These are phyloP conservation scores for Cephalotes varians DNA, from an alignment of 2,888 invertebrate species.

Conservation along the genomic window DNA sequence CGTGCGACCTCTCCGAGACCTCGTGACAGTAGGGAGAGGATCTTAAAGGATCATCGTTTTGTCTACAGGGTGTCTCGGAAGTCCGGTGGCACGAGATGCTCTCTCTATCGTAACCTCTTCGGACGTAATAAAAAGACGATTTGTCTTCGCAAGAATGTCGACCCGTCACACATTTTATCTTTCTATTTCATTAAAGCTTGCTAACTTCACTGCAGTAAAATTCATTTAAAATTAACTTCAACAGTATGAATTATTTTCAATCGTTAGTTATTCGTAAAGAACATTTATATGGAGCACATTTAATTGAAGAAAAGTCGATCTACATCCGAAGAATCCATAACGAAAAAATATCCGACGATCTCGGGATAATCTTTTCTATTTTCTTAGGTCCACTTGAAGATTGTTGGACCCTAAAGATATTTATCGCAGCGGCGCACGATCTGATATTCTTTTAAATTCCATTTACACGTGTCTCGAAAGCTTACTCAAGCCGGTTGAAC, in stretches of 20 bases:
- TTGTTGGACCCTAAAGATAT: neutral
- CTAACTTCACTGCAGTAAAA: neutral
- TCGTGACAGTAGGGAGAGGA: constrained; percentile 22
- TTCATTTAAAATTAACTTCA: neutral
- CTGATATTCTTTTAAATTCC: neutral
- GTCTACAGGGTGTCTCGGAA: constrained; percentile 22
- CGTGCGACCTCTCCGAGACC: constrained; percentile 46
- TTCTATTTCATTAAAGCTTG: neutral
- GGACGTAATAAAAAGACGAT: neutral
- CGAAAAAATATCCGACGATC: neutral
- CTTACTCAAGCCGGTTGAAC: constrained; percentile 17
- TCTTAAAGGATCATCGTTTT: constrained; percentile 41
- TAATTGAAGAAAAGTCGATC: neutral
- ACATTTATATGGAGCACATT: neutral
- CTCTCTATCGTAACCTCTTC: neutral
- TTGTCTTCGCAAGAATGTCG: neutral
- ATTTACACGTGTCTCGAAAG: constrained; percentile 9
- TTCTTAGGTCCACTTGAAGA: neutral
- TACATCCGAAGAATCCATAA: neutral
- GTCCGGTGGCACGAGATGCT: neutral
- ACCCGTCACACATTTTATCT: neutral
- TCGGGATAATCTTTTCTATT: neutral
- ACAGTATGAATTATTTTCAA: neutral
- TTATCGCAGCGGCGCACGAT: neutral
- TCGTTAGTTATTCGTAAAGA: neutral